Evolutionary conservation across 2,797 vertebrate species (phyloP).

Genomic region (Linurgus olivaceus): DNA sequence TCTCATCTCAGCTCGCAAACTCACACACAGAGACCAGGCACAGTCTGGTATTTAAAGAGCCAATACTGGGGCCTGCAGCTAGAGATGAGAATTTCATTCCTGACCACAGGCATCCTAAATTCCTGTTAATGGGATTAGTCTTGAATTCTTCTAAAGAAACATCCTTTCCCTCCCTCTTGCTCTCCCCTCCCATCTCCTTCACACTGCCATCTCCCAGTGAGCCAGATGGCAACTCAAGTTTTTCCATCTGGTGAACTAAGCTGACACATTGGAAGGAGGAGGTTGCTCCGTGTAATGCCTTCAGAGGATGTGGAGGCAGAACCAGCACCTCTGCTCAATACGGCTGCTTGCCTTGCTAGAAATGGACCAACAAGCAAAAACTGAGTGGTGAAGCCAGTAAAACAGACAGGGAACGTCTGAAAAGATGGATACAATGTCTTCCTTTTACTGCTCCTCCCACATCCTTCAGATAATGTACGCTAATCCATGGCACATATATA

Average conservation of each 20-base stretch:
- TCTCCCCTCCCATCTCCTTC: not conserved
- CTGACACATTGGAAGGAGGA: not conserved
- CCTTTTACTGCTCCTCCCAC: not conserved
- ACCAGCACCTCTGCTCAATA: not conserved
- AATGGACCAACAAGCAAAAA: not conserved
- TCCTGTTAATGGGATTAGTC: constrained; percentile 22
- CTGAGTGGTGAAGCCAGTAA: not conserved
- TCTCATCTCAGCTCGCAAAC: not conserved
- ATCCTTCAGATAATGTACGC: not conserved
- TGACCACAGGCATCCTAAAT: constrained; percentile 28
- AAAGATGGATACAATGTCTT: not conserved
- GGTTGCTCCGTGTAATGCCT: not conserved
- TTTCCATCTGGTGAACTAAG: constrained; percentile 12
- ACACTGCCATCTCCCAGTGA: not conserved
- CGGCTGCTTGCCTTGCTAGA: not conserved
- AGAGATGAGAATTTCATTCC: constrained; percentile 21
- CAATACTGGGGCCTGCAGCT: not conserved
- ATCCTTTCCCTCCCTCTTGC: constrained; percentile 18
- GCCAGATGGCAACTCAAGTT: constrained; percentile 7
- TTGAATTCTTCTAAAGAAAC: constrained; percentile 32
- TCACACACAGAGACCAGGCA: not conserved
- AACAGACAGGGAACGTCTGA: not conserved
- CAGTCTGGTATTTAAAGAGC: not conserved
- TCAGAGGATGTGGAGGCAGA: not conserved
- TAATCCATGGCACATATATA: not conserved